These are phyloP conservation scores for Drosophila limbata DNA, from an alignment of 2,888 invertebrate species.

Conservation along the genomic window DNA sequence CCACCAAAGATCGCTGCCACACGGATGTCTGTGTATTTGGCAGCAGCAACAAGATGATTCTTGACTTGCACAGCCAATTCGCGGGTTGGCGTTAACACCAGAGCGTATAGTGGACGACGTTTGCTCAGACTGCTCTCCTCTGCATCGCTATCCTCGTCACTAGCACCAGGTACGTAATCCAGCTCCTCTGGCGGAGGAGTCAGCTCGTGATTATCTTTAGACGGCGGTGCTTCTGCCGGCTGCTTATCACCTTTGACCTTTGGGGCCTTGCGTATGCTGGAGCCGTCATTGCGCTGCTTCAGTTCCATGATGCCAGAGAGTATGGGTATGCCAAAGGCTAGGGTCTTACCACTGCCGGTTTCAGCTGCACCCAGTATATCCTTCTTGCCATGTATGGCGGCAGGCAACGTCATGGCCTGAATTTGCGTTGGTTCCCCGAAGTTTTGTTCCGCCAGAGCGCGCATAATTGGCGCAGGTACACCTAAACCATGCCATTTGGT, in stretches of 20 bases:
- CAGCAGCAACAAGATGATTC: constrained; percentile 91
- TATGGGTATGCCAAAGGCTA: constrained; percentile 98
- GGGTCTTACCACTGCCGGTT: constrained; percentile 99
- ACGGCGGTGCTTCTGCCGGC: constrained; percentile 14
- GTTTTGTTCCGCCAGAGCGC: constrained; percentile 90
- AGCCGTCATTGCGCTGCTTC: constrained; percentile 86
- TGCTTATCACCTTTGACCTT: constrained; percentile 55
- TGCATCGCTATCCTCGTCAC: constrained; percentile 63
- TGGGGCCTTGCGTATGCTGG: constrained; percentile 78
- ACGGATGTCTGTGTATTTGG: constrained; percentile 91
- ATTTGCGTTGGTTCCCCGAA: constrained; percentile 95
- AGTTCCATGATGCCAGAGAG: constrained; percentile 92
- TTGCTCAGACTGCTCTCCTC: constrained; percentile 48
- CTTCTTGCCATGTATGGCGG: constrained; percentile 93
- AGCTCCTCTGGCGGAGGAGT: constrained; percentile 85
- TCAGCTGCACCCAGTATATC: constrained; percentile 99
- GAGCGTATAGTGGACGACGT: constrained; percentile 88
- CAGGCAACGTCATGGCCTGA: constrained; percentile 92
- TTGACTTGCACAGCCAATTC: constrained; percentile 98
- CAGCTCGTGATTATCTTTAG: constrained; percentile 75
- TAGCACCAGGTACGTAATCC: constrained; percentile 71
- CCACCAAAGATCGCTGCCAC: constrained; percentile 96
- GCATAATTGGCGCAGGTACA: constrained; percentile 89
- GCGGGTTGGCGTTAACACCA: constrained; percentile 97
- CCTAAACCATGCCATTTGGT: constrained; percentile 89